Conservation (phyloP, 2,113 vertebrate genomes). For the Macquaria australasica region DNA sequence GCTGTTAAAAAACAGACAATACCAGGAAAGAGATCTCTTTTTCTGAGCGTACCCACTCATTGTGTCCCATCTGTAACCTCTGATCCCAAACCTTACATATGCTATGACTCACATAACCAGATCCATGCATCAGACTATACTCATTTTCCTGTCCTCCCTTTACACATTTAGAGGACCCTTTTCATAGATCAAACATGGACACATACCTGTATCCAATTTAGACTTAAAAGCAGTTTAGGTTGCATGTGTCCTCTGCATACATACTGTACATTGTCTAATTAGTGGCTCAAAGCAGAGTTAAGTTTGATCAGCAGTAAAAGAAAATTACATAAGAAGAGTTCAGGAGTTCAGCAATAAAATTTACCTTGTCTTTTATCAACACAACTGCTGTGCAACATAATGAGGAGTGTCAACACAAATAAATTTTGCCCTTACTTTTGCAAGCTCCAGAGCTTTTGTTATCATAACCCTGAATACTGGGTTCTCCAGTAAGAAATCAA, state of each 20-base stretch:
- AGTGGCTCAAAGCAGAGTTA: constrained; percentile 29
- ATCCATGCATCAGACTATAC: constrained; percentile 10
- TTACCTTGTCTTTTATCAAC: constrained; percentile 34
- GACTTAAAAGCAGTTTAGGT: constrained; percentile 3
- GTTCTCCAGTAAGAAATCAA: constrained; percentile 37
- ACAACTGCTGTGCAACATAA: neutral
- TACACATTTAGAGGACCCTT: neutral
- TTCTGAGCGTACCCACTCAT: constrained; percentile 36
- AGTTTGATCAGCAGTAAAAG: neutral
- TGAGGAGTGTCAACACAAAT: constrained; percentile 22
- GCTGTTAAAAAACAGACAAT: constrained; percentile 52
- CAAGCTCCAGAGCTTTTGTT: constrained; percentile 73
- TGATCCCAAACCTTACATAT: constrained; percentile 45
- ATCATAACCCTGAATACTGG: constrained; percentile 47
- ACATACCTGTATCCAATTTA: constrained; percentile 25
- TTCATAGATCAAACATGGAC: constrained; percentile 22
- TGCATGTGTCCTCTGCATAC: constrained; percentile 2
- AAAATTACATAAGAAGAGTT: neutral
- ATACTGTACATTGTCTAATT: neutral
- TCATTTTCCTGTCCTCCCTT: constrained; percentile 5
- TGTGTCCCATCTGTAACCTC: constrained; percentile 61
- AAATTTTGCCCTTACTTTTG: constrained; percentile 9
- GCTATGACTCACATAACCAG: constrained; percentile 46
- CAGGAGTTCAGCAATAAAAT: constrained; percentile 32
- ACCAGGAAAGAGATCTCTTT: constrained; percentile 46